Evolutionary conservation across 2,797 vertebrate genomes (phyloP).

Genomic region (Pseudochirops corinnae): DNA sequence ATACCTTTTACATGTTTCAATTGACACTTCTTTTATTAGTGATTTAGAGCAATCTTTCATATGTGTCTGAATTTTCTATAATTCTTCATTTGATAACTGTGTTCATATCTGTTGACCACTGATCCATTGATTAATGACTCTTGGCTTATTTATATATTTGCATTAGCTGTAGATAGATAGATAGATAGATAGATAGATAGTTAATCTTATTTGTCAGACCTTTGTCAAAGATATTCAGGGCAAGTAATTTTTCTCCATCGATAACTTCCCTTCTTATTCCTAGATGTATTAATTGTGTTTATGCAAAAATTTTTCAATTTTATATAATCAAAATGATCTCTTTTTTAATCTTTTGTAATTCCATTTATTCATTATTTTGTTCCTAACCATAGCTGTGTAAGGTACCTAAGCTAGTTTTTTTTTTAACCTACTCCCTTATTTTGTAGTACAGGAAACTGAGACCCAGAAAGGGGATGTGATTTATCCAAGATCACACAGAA

Average conservation of each 20-base stretch:
- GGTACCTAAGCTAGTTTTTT: background rate
- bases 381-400: background rate
- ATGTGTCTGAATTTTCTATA: background rate
- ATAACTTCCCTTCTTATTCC: background rate
- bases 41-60: background rate
- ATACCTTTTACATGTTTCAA: background rate
- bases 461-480: background rate
- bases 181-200: background rate
- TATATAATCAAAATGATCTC: background rate
- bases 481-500: background rate
- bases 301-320: background rate
- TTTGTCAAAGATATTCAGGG: background rate
- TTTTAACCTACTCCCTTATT: background rate
- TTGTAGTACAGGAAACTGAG: background rate
- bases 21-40: background rate
- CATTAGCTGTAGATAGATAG: background rate
- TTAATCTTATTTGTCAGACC: background rate
- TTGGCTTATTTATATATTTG: background rate
- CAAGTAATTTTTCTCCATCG: background rate
- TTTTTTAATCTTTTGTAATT: background rate
- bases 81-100: background rate
- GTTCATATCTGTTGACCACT: background rate
- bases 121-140: background rate
- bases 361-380: background rate
- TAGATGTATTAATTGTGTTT: background rate